Evolutionary conservation across 2,888 invertebrate genomes (phyloP).

Genomic region (Nyleta sp.): DNA sequence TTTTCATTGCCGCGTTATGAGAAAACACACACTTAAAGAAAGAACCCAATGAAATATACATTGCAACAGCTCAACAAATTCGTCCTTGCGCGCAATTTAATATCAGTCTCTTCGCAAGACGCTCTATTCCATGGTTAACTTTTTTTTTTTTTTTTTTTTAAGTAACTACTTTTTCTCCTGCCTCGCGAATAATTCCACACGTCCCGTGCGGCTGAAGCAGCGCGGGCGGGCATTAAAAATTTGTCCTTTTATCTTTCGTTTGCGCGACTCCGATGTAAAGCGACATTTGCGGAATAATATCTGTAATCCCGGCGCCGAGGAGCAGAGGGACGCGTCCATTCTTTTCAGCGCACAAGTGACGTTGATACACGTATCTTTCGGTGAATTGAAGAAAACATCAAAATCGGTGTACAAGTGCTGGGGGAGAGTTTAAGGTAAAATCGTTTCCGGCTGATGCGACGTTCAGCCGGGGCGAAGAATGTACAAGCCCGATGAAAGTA

Average conservation of each 20-base stretch:
- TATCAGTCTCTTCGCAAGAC: neutral
- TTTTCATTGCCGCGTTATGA: neutral
- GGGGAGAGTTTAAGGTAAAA: constrained; percentile 54
- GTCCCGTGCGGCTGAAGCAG: constrained; percentile 13
- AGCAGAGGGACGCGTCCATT: neutral
- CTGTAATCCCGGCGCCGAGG: constrained; percentile 13
- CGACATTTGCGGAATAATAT: constrained; percentile 32
- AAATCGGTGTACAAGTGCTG: constrained; percentile 35
- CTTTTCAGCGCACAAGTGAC: constrained; percentile 22
- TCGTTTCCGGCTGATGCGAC: constrained; percentile 38
- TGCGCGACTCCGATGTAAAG: constrained; percentile 9
- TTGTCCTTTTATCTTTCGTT: constrained; percentile 35
- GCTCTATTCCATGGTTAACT: constrained; percentile 12
- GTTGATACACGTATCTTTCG: constrained; percentile 34
- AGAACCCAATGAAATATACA: neutral
- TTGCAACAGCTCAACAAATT: neutral
- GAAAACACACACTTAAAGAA: neutral
- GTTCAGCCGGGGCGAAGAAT: constrained; percentile 34
- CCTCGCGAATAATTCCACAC: constrained; percentile 10
- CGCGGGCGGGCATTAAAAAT: constrained; percentile 13
- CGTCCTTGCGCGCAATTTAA: constrained; percentile 11
- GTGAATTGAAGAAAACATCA: constrained; percentile 41
- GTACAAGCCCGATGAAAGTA: constrained; percentile 61
- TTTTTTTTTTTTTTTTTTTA: constrained; percentile 2
- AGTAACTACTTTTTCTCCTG: constrained; percentile 13